Base-by-base conservation (phyloP, 1,140 invertebrate species). In the Drosophila lacertosa region DNA sequence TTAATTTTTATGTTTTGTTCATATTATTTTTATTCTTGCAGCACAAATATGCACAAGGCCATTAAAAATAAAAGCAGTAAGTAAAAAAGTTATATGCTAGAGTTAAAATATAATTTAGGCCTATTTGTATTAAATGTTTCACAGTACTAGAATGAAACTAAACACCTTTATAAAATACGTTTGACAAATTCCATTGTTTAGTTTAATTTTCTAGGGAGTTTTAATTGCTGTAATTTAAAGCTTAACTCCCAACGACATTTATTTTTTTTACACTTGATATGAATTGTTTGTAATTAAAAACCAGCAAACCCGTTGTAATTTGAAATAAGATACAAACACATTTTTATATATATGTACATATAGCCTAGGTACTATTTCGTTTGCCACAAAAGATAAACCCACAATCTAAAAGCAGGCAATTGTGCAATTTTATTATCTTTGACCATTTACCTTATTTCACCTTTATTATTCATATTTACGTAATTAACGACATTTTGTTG, bases 11-110 rank as follows among this genome's bases (percentile, higher is more conserved):
- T 40, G 13, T 24, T 16, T 2, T 16, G 44, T 44, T 45, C n/a
- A 40, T 29, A 29, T 13, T 29, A 29, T 13, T 18, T 18, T 35
- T 20, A 57, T 57, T 16, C 10, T 68, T 62, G 15, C 63, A 66
- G 63, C 22, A 39, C n/a, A 78, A 68, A 55, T 24, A 89, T 89
- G 83, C 83, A 89, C 69, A 89, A 89, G 55, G 83, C 79, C 33
- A 65, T 89, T 42, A 89, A 89, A 77, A 89, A 89, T 50, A 89
- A 89, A 74, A 77, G 84, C 24, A 76, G 83, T 89, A 74, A 89
- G 83, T 76, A 22, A 55, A 35, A 15, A 40, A 6, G 0, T 5
- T 5, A 45, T 4, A n/a, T 11, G 11, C 40, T 62, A 66, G 26
- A 33, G 15, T 35, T 54, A 66, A 53, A 66, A 45, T 15, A 18